These are phyloP conservation scores for Abrostola triplasia DNA, from an alignment of 2,888 invertebrate species.

Conservation along the genomic window DNA sequence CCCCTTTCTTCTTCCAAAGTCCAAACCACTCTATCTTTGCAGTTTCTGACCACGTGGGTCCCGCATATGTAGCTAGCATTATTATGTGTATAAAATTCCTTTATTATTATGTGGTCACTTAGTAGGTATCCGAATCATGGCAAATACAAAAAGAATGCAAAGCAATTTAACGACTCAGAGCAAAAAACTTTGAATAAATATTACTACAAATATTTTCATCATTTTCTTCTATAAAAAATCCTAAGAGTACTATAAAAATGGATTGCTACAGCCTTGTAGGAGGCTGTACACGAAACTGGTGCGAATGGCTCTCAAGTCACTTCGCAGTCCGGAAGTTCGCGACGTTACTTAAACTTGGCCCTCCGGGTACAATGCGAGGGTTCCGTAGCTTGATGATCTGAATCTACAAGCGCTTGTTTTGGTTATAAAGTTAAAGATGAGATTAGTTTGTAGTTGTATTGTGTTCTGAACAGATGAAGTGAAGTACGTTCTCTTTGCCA, in stretches of 20 bases:
- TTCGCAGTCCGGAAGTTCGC: slow-evolving; percentile 28
- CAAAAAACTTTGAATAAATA: not conserved
- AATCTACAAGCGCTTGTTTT: slow-evolving; percentile 39
- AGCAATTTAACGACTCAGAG: too few relatives aligned
- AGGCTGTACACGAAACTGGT: slow-evolving; percentile 24
- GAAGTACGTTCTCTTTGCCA: too few relatives aligned
- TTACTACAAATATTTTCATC: not conserved
- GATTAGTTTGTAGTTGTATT: not conserved
- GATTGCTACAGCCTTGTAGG: slow-evolving; percentile 23
- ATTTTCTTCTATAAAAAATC: slow-evolving; percentile 1
- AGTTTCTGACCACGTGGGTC: too few relatives aligned
- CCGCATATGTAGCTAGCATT: too few relatives aligned
- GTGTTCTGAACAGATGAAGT: not conserved
- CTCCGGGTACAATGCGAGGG: slow-evolving; percentile 38
- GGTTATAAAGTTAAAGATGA: not conserved
- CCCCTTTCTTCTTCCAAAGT: too few relatives aligned
- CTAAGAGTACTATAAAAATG: slow-evolving; percentile 25
- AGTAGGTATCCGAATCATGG: too few relatives aligned
- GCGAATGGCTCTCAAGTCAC: slow-evolving; percentile 42
- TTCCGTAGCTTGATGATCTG: slow-evolving; percentile 21
- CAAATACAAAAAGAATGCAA: too few relatives aligned
- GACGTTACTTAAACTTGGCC: slow-evolving; percentile 33
- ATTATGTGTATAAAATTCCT: too few relatives aligned
- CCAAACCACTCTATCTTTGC: too few relatives aligned
- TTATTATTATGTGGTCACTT: too few relatives aligned